Percentiles rank a stretch among this genome's conserved stretches.
Conservation (phyloP, 1,140 invertebrate species). For the Tetramorium parvispinum region DNA sequence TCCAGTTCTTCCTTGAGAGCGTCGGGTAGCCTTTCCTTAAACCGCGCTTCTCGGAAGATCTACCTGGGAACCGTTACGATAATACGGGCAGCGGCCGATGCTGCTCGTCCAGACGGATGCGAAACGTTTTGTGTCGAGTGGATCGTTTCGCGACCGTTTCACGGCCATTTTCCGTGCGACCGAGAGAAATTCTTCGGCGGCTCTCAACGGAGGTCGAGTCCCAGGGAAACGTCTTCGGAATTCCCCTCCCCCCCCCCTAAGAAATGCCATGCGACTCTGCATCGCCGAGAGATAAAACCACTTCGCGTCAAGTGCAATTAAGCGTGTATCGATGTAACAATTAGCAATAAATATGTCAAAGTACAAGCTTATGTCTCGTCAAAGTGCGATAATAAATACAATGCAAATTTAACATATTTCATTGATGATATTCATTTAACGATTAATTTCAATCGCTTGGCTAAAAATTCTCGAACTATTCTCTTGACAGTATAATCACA, state of each 20-base stretch:
- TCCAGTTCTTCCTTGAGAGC: slow-evolving; percentile 75
- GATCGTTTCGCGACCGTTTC: slow-evolving; percentile 53
- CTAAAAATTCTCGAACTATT: neutral
- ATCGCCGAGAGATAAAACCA: slow-evolving; percentile 1
- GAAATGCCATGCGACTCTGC: neutral
- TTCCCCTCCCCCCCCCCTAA: no score
- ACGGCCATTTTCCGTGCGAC: slow-evolving; percentile 36
- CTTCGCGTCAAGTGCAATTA: neutral
- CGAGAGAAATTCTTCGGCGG: slow-evolving; percentile 45
- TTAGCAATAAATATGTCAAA: neutral
- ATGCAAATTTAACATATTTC: neutral
- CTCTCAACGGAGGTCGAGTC: neutral
- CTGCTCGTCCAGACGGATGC: slow-evolving; percentile 54
- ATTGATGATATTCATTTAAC: neutral
- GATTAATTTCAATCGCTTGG: neutral
- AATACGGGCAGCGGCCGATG: slow-evolving; percentile 69
- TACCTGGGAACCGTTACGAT: slow-evolving; percentile 76
- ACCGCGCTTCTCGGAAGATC: slow-evolving; percentile 75
- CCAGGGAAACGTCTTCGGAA: slow-evolving; percentile 23
- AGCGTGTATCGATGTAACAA: slow-evolving; percentile 3
- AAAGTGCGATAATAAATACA: neutral
- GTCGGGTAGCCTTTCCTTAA: slow-evolving; percentile 74
- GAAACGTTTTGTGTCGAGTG: slow-evolving; percentile 53
- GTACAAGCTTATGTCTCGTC: neutral
- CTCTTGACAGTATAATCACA: neutral